These are phyloP conservation scores for Lophura nycthemera DNA, from an alignment of 2,113 vertebrate genomes.

Conservation along the genomic window DNA sequence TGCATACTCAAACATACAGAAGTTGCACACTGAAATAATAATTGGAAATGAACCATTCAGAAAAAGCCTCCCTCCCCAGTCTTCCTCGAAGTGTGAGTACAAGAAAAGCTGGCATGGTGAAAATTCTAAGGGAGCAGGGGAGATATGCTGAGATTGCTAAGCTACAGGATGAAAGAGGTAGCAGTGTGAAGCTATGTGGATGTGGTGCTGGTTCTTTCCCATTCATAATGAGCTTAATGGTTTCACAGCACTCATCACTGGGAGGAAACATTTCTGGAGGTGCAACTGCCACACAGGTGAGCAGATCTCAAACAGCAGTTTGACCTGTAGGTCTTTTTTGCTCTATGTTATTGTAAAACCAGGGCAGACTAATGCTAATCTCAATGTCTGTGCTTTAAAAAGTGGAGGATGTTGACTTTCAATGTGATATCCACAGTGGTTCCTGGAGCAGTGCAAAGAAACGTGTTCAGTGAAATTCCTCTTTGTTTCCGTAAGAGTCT, in stretches of 20 bases:
- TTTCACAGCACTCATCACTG: background rate
- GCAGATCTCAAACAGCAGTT: background rate
- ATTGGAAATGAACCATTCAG: background rate
- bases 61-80: background rate
- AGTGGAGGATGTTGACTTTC: background rate
- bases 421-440: background rate
- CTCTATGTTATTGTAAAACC: background rate
- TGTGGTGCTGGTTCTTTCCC: background rate
- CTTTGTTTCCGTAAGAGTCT: background rate
- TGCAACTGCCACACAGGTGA: background rate
- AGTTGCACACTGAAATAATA: background rate
- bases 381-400: background rate
- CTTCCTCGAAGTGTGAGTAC: rapidly evolving
- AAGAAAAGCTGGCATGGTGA: background rate
- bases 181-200: background rate
- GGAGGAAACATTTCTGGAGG: background rate
- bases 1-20: background rate
- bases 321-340: background rate
- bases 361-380: background rate
- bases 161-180: background rate
- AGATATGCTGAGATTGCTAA: background rate
- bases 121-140: background rate
- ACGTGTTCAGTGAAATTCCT: background rate
- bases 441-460: background rate
- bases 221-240: background rate